phyloP scores from a whole-genome alignment of 2,797 vertebrate species.

The Pyrocephalus nanus region DNA sequence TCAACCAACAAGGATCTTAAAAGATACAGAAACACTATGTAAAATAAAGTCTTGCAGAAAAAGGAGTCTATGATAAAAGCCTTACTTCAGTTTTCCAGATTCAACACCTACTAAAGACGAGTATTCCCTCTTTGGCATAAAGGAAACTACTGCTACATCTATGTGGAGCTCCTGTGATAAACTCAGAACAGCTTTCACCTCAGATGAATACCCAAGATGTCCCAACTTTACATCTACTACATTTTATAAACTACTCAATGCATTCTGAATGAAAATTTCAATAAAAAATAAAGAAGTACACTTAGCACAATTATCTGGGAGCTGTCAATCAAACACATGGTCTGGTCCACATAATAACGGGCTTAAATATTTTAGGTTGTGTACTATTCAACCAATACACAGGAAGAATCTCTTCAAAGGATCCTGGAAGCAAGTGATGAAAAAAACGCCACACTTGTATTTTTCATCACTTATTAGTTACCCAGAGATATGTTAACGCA shows the following conservation, averaged over 20 bases:
- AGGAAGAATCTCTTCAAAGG: not conserved
- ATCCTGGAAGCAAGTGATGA: not conserved
- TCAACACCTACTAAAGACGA: not conserved
- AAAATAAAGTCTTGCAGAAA: not conserved
- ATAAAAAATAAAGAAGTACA: not conserved
- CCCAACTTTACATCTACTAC: not conserved
- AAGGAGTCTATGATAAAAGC: constrained; percentile 6
- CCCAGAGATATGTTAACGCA: not conserved
- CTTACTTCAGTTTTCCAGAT: not conserved
- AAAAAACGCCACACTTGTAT: not conserved
- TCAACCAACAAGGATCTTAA: constrained; percentile 15
- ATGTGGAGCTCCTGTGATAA: not conserved
- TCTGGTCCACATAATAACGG: not conserved
- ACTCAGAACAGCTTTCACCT: not conserved
- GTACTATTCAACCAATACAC: not conserved
- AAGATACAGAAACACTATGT: not conserved
- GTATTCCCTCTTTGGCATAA: not conserved
- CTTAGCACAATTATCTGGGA: not conserved
- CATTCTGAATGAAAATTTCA: not conserved
- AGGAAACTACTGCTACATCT: not conserved
- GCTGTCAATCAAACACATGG: not conserved
- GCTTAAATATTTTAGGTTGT: not conserved
- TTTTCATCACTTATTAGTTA: not conserved
- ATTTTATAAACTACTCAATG: not conserved
- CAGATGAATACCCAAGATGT: not conserved